Evolutionary conservation across 2,797 vertebrate species (phyloP).

Genomic region (Smutsia temminckii): DNA sequence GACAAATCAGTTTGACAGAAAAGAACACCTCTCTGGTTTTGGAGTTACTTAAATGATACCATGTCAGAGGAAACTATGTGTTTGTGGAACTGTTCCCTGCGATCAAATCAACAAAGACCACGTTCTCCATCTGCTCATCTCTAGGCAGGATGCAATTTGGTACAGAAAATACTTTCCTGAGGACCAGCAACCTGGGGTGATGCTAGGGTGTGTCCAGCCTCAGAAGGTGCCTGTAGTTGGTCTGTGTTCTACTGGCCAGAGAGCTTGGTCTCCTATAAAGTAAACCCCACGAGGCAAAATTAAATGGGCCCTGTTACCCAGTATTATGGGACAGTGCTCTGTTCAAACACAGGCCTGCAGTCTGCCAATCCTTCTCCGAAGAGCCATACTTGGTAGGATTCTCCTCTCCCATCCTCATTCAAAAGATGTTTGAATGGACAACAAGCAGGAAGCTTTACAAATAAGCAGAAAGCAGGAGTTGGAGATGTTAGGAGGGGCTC

Average conservation of each 20-base stretch:
- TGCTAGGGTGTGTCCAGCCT: background rate
- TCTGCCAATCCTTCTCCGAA: constrained; percentile 58
- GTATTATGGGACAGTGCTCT: background rate
- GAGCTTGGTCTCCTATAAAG: constrained; percentile 40
- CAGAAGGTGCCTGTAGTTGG: constrained; percentile 60
- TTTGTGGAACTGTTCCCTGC: background rate
- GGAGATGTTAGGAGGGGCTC: background rate
- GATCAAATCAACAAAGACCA: background rate
- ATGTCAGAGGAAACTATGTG: background rate
- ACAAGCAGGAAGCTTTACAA: constrained; percentile 48
- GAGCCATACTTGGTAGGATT: background rate
- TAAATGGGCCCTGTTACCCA: background rate
- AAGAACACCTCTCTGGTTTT: background rate
- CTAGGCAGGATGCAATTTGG: background rate
- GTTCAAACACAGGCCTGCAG: constrained; percentile 23
- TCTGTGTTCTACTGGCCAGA: constrained; percentile 31
- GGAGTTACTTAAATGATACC: background rate
- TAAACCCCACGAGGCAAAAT: constrained; percentile 49
- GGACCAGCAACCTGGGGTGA: background rate
- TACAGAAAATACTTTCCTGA: background rate
- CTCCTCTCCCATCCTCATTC: constrained; percentile 30
- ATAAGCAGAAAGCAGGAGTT: background rate
- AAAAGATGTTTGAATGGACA: constrained; percentile 47
- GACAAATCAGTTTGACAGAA: background rate
- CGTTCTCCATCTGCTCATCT: background rate